Percentiles rank a stretch among this genome's conserved stretches.
phyloP scores from a whole-genome alignment of 2,113 vertebrate species.

The Perca fluviatilis region DNA sequence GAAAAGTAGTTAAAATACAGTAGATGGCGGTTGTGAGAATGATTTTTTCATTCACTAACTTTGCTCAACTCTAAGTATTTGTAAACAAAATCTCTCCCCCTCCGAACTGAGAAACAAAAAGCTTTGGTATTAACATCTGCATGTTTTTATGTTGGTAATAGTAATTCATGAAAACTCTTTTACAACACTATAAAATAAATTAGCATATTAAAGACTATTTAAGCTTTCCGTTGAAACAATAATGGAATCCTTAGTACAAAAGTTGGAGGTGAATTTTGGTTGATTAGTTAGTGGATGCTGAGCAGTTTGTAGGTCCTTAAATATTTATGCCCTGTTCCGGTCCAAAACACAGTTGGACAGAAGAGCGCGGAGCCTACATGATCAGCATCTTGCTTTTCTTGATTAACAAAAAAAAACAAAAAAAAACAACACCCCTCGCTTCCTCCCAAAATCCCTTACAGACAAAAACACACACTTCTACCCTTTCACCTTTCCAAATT shows the following conservation, averaged over 20 bases:
- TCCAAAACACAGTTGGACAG: constrained; percentile 66
- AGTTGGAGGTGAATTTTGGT: constrained; percentile 69
- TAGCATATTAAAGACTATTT: constrained; percentile 69
- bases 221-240: constrained; percentile 64
- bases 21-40: constrained; percentile 49
- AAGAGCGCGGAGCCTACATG: constrained; percentile 54
- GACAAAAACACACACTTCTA: constrained; percentile 68
- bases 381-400: constrained; percentile 61
- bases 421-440: too few relatives aligned
- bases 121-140: constrained; percentile 47
- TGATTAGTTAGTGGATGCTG: constrained; percentile 51
- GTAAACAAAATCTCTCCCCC: constrained; percentile 51
- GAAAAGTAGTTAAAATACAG: constrained; percentile 18
- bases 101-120: not conserved
- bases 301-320: constrained; percentile 48
- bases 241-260: constrained; percentile 70
- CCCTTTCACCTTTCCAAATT: constrained; percentile 50
- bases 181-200: constrained; percentile 69
- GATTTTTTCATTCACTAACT: not conserved
- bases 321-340: constrained; percentile 56
- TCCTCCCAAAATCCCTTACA: constrained; percentile 45
- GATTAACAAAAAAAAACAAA: constrained; percentile 52
- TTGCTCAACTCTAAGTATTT: constrained; percentile 36
- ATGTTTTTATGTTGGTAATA: constrained; percentile 39
- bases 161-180: constrained; percentile 46